These are phyloP conservation scores for Escarpia spicata DNA, from an alignment of 2,888 invertebrate species.

Conservation along the genomic window DNA sequence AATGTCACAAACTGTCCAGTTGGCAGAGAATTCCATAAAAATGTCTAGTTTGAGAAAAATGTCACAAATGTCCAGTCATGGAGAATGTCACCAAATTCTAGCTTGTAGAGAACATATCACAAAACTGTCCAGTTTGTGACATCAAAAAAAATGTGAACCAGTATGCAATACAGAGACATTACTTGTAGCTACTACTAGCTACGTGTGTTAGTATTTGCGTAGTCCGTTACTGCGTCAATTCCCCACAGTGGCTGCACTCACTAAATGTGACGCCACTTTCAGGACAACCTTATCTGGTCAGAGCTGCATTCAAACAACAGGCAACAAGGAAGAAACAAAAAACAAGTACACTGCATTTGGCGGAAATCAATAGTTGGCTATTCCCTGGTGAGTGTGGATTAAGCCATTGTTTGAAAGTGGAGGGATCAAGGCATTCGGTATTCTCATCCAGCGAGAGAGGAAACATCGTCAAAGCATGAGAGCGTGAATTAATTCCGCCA, in stretches of 20 bases:
- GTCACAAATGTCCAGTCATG: too few species aligned
- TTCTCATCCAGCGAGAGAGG: not conserved
- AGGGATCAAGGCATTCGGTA: not conserved
- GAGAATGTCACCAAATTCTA: too few species aligned
- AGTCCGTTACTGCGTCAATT: too few species aligned
- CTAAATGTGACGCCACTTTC: not conserved
- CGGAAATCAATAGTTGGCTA: constrained; percentile 4
- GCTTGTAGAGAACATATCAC: too few species aligned
- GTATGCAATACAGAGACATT: too few species aligned
- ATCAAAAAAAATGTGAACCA: too few species aligned
- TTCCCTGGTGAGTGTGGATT: not conserved
- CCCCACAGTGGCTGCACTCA: not conserved
- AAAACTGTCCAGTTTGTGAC: too few species aligned
- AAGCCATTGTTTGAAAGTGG: not conserved
- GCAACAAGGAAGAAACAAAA: not conserved
- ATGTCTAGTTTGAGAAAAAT: too few species aligned
- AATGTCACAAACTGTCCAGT: too few species aligned
- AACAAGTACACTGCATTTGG: constrained; percentile 16
- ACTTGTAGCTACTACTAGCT: too few species aligned
- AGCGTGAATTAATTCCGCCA: not conserved
- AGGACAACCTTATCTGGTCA: not conserved
- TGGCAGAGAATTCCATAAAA: too few species aligned
- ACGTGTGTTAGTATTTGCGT: too few species aligned
- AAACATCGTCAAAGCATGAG: not conserved
- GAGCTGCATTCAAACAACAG: not conserved